These are phyloP conservation scores for Rhogogaster chlorosoma DNA, from an alignment of 2,888 invertebrate species.

Conservation along the genomic window DNA sequence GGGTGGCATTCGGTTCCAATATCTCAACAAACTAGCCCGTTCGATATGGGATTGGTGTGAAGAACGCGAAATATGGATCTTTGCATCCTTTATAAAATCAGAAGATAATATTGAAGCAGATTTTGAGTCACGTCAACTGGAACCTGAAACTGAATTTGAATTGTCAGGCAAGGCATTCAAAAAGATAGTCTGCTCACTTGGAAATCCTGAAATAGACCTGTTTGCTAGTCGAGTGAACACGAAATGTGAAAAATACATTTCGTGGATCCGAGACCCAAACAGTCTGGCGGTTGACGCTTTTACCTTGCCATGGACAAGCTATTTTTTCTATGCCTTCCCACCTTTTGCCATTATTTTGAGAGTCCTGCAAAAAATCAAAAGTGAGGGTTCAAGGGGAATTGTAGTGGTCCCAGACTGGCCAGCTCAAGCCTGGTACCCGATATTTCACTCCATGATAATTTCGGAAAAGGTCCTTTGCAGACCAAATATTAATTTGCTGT, in stretches of 20 bases:
- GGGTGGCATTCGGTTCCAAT: constrained; percentile 50
- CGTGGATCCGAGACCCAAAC: constrained; percentile 61
- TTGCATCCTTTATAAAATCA: constrained; percentile 55
- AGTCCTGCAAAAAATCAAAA: constrained; percentile 53
- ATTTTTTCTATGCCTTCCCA: constrained; percentile 56
- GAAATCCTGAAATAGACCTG: constrained; percentile 60
- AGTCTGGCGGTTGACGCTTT: constrained; percentile 61
- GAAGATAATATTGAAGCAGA: constrained; percentile 55
- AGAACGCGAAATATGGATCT: constrained; percentile 50
- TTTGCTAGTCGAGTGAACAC: constrained; percentile 61
- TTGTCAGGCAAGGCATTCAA: constrained; percentile 40
- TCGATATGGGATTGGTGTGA: constrained; percentile 57
- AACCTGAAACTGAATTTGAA: constrained; percentile 53
- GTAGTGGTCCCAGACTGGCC: constrained; percentile 56
- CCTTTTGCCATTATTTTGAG: constrained; percentile 53
- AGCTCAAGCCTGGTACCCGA: constrained; percentile 54
- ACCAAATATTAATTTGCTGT: constrained; percentile 46
- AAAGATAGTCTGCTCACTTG: constrained; percentile 25
- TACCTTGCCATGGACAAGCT: constrained; percentile 54
- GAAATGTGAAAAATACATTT: constrained; percentile 62
- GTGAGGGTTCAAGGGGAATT: constrained; percentile 52
- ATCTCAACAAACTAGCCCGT: constrained; percentile 52
- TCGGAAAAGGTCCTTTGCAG: constrained; percentile 21
- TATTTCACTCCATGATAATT: constrained; percentile 42
- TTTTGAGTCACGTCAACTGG: constrained; percentile 48